Percentiles rank a stretch among this genome's conserved stretches.
These are phyloP conservation scores for Caenorhabditis japonica DNA, from an alignment of 2,888 invertebrate genomes.

Conservation along the genomic window DNA sequence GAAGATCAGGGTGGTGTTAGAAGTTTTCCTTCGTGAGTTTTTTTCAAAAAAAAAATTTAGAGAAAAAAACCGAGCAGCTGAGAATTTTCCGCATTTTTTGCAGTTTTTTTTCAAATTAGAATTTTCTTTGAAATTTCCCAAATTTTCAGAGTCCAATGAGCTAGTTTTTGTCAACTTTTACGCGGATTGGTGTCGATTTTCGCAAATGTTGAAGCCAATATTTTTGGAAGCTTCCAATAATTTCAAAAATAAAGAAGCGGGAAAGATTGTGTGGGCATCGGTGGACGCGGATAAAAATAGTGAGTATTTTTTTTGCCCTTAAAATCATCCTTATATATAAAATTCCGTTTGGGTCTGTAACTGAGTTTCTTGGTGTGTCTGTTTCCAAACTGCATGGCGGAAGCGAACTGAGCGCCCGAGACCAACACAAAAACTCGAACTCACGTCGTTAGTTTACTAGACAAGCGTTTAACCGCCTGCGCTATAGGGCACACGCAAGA, in stretches of 20 bases:
- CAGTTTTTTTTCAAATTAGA: neutral
- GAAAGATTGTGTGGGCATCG: slow-evolving; percentile 92
- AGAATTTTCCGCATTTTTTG: neutral
- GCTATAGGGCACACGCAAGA: no score
- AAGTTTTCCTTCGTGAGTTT: neutral
- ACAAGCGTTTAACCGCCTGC: no score
- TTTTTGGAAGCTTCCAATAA: slow-evolving; percentile 95
- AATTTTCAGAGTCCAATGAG: slow-evolving; percentile 83
- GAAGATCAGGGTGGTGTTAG: no score
- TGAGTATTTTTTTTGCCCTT: no score
- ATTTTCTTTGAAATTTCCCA: neutral
- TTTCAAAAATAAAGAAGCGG: slow-evolving; percentile 81
- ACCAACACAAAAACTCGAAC: no score
- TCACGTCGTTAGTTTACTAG: no score
- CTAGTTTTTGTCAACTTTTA: slow-evolving; percentile 98
- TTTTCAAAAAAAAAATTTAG: neutral
- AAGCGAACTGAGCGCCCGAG: no score
- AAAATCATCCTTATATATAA: no score
- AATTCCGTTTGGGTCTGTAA: no score
- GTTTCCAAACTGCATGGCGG: no score
- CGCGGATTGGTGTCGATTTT: slow-evolving; percentile 99
- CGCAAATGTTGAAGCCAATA: slow-evolving; percentile 94
- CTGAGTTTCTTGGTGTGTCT: no score
- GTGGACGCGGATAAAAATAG: slow-evolving; percentile 96
- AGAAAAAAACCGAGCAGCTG: neutral